phyloP scores from a whole-genome alignment of 2,888 invertebrate species.

The Orchestes rusci region DNA sequence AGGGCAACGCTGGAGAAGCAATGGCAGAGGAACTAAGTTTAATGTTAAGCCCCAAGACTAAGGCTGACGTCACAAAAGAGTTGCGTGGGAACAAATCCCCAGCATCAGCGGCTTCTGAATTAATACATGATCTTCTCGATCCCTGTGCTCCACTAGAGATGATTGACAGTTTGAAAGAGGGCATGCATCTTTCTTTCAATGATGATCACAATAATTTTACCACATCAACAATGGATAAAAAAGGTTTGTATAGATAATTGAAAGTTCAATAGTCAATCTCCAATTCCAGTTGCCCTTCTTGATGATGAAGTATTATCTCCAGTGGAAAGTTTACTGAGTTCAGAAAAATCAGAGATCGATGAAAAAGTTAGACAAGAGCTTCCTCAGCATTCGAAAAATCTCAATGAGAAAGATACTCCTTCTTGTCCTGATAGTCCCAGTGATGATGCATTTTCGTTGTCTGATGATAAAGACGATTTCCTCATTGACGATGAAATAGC shows the following conservation, averaged over 20 bases:
- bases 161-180: conserved; percentile 25
- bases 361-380: conserved; percentile 34
- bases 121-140: conserved; percentile 23
- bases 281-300: conserved; percentile 43
- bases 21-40: conserved; percentile 56
- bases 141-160: conserved; percentile 8
- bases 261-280: too few species aligned
- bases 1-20: conserved; percentile 52
- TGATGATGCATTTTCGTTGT: conserved; percentile 61
- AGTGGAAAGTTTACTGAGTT: conserved; percentile 69
- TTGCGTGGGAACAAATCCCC: neutral
- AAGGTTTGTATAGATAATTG: neutral
- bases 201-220: conserved; percentile 62
- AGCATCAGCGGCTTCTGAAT: conserved; percentile 23
- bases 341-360: conserved; percentile 50
- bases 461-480: conserved; percentile 71
- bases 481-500: conserved; percentile 85
- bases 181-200: conserved; percentile 52
- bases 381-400: conserved; percentile 48
- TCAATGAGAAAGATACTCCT: conserved; percentile 42
- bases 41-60: conserved; percentile 50
- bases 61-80: conserved; percentile 29
- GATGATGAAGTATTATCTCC: conserved; percentile 70
- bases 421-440: conserved; percentile 70
- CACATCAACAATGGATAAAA: neutral